A percentile compares a stretch with the other conserved stretches of the same genome.
Evolutionary conservation across 1,140 invertebrate species (phyloP).

Genomic region (Drosophila quadrilineata): DNA sequence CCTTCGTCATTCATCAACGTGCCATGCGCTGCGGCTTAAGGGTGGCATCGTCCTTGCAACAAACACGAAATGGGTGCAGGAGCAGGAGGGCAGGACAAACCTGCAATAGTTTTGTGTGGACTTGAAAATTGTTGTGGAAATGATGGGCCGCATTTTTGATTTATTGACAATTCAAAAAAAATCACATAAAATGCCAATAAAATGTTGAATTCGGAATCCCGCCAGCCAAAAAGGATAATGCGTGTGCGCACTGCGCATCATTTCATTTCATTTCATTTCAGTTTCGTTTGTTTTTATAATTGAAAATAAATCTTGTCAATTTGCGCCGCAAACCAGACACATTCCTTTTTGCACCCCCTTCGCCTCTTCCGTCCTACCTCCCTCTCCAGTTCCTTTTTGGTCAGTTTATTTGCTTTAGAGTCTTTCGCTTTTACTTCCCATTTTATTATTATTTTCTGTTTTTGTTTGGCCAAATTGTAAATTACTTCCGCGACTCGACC

Average conservation of each 20-base stretch:
- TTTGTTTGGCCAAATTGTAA: conserved; percentile 64
- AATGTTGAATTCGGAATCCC: conserved; percentile 28
- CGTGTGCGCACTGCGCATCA: conserved; percentile 14
- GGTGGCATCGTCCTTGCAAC: conserved; percentile 48
- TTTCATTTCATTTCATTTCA: too few relatives aligned
- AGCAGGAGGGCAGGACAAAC: background rate
- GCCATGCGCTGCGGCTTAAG: conserved; percentile 65
- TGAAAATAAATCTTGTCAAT: conserved; percentile 79
- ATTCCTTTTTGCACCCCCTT: too few relatives aligned
- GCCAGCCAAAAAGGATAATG: conserved; percentile 58
- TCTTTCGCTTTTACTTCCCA: background rate
- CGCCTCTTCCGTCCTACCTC: background rate
- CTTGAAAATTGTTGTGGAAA: conserved; percentile 41
- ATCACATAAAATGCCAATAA: conserved; percentile 72
- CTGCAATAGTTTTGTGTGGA: conserved; percentile 33
- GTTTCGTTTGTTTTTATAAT: conserved; percentile 67
- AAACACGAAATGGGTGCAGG: conserved; percentile 2
- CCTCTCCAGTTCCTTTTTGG: conserved; percentile 9
- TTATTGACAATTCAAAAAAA: conserved; percentile 64
- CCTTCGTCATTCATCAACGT: conserved; percentile 74
- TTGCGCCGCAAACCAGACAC: conserved; percentile 63
- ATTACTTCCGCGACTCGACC: conserved; percentile 69
- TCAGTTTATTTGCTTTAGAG: conserved; percentile 50
- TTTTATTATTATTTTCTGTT: background rate
- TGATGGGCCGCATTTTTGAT: conserved; percentile 64